phyloP scores from a whole-genome alignment of 2,113 vertebrate genomes.

The Melospiza melodia region DNA sequence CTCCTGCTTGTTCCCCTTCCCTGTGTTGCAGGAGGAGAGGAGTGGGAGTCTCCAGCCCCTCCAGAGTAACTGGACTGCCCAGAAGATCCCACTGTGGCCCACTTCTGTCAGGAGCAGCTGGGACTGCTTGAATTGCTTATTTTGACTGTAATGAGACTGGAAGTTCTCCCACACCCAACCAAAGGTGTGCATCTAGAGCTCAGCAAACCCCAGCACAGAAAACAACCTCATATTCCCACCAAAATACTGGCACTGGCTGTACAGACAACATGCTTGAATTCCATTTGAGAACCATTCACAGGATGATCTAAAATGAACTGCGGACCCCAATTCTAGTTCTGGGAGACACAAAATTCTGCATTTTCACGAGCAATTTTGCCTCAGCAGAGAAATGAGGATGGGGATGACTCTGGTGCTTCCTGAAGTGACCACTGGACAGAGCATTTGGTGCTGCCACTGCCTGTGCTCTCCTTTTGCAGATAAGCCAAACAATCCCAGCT shows the following conservation, averaged over 20 bases:
- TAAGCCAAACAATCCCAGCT: background rate
- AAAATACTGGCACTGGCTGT: background rate
- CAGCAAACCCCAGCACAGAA: background rate
- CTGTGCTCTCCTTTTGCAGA: background rate
- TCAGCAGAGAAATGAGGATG: background rate
- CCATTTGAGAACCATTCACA: background rate
- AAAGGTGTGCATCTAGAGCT: accelerated
- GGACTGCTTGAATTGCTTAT: background rate
- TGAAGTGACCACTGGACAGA: background rate
- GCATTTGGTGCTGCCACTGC: background rate
- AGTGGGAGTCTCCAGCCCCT: background rate
- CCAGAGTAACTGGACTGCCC: background rate
- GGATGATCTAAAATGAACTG: background rate
- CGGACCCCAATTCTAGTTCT: background rate
- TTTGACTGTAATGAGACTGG: background rate
- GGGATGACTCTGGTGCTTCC: accelerated
- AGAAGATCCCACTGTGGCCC: background rate
- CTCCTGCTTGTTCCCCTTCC: background rate
- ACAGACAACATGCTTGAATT: background rate
- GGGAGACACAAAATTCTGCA: accelerated
- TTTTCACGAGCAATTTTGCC: background rate
- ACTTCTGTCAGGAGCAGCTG: background rate
- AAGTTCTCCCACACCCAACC: background rate
- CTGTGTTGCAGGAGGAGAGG: background rate
- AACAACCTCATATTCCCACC: background rate